Evolutionary conservation across 2,888 invertebrate genomes (phyloP).

Genomic region (Latheticus oryzae): DNA sequence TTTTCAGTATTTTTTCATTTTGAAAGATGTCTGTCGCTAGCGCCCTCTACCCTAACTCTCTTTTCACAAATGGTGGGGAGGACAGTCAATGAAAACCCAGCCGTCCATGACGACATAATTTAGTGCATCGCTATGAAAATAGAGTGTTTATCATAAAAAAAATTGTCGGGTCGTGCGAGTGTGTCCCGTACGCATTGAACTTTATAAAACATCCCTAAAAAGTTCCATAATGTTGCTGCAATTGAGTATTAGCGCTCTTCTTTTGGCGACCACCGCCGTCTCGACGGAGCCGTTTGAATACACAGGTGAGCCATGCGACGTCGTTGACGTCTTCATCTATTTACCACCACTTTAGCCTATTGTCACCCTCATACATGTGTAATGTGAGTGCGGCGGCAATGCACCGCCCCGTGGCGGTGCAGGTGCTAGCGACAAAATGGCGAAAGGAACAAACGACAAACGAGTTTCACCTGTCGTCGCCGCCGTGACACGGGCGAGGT

Average conservation of each 20-base stretch:
- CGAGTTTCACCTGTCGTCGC: conserved; percentile 40
- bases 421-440: conserved; percentile 40
- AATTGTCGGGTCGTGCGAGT: conserved; percentile 12
- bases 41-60: not conserved
- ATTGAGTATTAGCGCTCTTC: conserved; percentile 20
- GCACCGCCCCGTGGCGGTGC: conserved; percentile 4
- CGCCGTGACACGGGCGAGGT: conserved; percentile 34
- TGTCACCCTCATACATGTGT: too few relatives aligned
- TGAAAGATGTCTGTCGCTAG: too few relatives aligned
- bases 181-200: conserved; percentile 29
- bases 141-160: conserved; percentile 37
- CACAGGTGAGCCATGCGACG: conserved; percentile 33
- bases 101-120: conserved; percentile 46
- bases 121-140: conserved; percentile 44
- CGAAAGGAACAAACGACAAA: conserved; percentile 27
- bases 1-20: too few relatives aligned
- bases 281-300: conserved; percentile 35
- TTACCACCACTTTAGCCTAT: conserved; percentile 6
- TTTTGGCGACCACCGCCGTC: conserved; percentile 20
- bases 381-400: conserved; percentile 7
- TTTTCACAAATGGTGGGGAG: conserved; percentile 17
- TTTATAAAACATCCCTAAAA: conserved; percentile 2
- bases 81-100: conserved; percentile 45
- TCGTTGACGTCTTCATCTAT: not conserved
- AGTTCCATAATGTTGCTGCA: conserved; percentile 8